A percentile compares a stretch with the other conserved stretches of the same genome.
Evolutionary conservation across 2,888 invertebrate genomes (phyloP).

Genomic region (Nomada flava): DNA sequence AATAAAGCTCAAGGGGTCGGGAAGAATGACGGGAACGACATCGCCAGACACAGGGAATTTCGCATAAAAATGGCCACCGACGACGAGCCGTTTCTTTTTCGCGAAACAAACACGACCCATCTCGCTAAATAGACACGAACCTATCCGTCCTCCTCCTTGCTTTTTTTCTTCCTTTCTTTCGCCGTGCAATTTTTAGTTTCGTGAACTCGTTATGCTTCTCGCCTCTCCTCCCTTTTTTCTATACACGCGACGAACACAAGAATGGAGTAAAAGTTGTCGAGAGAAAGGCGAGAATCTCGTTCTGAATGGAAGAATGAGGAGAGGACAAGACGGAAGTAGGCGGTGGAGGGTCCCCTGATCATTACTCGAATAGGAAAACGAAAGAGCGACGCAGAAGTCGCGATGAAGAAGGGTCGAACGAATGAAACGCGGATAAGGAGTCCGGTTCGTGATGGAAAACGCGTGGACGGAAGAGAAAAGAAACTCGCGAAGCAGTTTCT

Average conservation of each 20-base stretch:
- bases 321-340: too few species aligned
- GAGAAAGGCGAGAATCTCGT: conserved; percentile 1
- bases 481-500: conserved; percentile 18
- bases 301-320: neutral
- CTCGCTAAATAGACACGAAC: conserved; percentile 27
- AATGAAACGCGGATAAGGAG: conserved; percentile 34
- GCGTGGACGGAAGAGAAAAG: conserved; percentile 12
- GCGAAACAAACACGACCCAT: conserved; percentile 27
- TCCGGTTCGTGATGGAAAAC: conserved; percentile 2
- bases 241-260: neutral
- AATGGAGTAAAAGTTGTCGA: conserved; percentile 9
- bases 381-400: conserved; percentile 44
- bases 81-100: conserved; percentile 11
- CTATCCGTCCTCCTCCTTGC: neutral
- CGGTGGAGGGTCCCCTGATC: conserved; percentile 18
- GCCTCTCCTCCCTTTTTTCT: neutral
- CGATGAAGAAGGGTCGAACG: conserved; percentile 14
- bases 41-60: conserved; percentile 16
- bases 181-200: conserved; percentile 10
- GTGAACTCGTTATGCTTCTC: conserved; percentile 11
- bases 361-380: conserved; percentile 32
- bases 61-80: conserved; percentile 24
- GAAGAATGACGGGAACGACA: conserved; percentile 15
- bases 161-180: neutral
- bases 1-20: conserved; percentile 9